These are phyloP conservation scores for Epizoanthus stellaris DNA, from an alignment of 92 coral and sea anemone genomes.

Conservation along the genomic window DNA sequence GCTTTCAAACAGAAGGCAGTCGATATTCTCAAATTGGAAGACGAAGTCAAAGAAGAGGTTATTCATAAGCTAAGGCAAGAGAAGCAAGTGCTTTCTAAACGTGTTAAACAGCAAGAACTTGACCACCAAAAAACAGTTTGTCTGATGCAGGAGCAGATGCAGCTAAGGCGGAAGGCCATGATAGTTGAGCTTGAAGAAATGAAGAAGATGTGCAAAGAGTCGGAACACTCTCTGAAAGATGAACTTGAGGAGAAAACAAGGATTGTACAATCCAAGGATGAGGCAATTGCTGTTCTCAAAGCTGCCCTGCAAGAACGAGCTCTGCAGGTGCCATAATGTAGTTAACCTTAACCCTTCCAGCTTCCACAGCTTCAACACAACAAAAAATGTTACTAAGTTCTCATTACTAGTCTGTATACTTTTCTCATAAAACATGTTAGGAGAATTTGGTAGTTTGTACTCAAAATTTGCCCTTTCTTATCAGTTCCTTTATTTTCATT, in stretches of 20 bases:
- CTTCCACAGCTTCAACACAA: no score
- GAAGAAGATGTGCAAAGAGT: conserved; percentile 52
- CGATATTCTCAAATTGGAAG: conserved; percentile 38
- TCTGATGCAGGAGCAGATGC: conserved; percentile 50
- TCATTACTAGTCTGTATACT: no score
- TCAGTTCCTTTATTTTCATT: no score
- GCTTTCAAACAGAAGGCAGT: conserved; percentile 46
- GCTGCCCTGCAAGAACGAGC: conserved; percentile 60
- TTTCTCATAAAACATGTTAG: no score
- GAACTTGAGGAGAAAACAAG: conserved; percentile 67
- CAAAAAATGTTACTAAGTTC: no score
- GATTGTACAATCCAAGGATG: conserved; percentile 66
- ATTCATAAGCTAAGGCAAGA: conserved; percentile 22
- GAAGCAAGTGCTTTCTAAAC: conserved; percentile 1
- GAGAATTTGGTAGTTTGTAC: no score
- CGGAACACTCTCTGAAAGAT: conserved; percentile 54
- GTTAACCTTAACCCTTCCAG: no score
- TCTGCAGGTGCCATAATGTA: conserved; percentile 23
- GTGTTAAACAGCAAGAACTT: conserved; percentile 47
- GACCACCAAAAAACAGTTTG: conserved; percentile 52
- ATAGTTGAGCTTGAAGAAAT: conserved; percentile 36
- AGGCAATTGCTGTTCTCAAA: conserved; percentile 60
- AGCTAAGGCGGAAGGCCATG: conserved; percentile 34
- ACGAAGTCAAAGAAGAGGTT: conserved; percentile 38
- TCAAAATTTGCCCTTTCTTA: no score